phyloP scores from a whole-genome alignment of 2,888 invertebrate species.

The Melieria omissa region DNA sequence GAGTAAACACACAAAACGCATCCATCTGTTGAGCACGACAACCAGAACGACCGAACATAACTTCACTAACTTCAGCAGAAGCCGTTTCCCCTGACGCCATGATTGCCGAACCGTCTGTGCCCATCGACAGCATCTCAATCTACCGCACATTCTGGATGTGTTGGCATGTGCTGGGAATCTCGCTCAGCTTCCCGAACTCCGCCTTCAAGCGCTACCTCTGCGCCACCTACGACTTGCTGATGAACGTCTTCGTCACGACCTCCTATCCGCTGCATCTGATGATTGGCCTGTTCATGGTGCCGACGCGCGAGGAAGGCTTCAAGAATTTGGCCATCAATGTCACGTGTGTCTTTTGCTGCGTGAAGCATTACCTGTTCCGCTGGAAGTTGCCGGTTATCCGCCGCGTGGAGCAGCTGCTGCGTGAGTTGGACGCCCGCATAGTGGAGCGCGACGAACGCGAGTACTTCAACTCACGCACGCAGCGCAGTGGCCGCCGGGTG shows the following conservation, averaged over 20 bases:
- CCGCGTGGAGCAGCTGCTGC: slow-evolving; percentile 36
- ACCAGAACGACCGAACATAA: no score
- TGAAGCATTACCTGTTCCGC: slow-evolving; percentile 41
- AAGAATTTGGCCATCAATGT: slow-evolving; percentile 44
- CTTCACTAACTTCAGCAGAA: no score
- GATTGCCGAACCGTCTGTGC: no score
- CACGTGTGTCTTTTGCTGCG: slow-evolving; percentile 36
- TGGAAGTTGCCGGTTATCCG: slow-evolving; percentile 36
- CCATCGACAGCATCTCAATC: slow-evolving; percentile 33
- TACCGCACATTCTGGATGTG: slow-evolving; percentile 39
- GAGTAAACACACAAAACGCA: no score
- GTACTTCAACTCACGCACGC: slow-evolving; percentile 30
- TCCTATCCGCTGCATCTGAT: slow-evolving; percentile 49
- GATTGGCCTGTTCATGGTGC: slow-evolving; percentile 42
- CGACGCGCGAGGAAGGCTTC: slow-evolving; percentile 36
- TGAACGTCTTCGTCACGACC: slow-evolving; percentile 27
- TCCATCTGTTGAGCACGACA: no score
- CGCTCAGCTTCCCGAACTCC: slow-evolving; percentile 29
- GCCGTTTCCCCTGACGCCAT: no score
- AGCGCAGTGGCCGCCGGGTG: background rate
- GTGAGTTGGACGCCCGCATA: slow-evolving; percentile 36
- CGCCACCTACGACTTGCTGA: slow-evolving; percentile 45
- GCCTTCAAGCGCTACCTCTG: slow-evolving; percentile 33
- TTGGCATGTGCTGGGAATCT: slow-evolving; percentile 41
- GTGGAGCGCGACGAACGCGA: slow-evolving; percentile 33